These are phyloP conservation scores for Poeciliopsis presidionis DNA, from an alignment of 2,797 vertebrate species.

Conservation along the genomic window DNA sequence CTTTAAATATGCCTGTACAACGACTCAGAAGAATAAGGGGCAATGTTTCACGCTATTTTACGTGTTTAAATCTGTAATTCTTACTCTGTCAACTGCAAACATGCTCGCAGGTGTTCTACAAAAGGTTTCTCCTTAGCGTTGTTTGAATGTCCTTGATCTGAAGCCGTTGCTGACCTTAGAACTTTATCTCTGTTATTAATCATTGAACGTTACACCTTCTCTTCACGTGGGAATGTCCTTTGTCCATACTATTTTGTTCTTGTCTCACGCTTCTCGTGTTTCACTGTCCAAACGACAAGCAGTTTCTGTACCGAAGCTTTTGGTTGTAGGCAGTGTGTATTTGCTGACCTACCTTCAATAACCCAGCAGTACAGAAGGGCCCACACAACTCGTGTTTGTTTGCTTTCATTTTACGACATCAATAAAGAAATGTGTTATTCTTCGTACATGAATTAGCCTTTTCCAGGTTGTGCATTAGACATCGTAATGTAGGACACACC, in stretches of 20 bases:
- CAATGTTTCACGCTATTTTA: background rate
- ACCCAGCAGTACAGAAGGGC: background rate
- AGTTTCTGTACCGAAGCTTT: slow-evolving; percentile 31
- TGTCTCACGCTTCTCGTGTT: slow-evolving; percentile 69
- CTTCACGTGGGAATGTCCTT: slow-evolving; percentile 30
- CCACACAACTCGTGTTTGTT: background rate
- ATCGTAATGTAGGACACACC: background rate
- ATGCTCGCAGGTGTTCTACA: background rate
- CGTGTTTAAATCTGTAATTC: background rate
- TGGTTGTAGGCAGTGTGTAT: slow-evolving; percentile 2
- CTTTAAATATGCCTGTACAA: too few relatives aligned
- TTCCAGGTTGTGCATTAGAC: background rate
- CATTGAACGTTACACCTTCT: slow-evolving; percentile 4
- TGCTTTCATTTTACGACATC: background rate
- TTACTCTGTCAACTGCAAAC: background rate
- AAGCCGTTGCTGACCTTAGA: background rate
- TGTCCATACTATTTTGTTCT: slow-evolving; percentile 11
- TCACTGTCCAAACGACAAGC: slow-evolving; percentile 30
- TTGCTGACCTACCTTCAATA: background rate
- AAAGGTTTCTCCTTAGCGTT: slow-evolving; percentile 17
- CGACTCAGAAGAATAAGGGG: background rate
- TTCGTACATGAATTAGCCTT: background rate
- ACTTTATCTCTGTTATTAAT: slow-evolving; percentile 51
- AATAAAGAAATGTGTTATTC: background rate
- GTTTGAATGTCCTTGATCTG: slow-evolving; percentile 1